Evolutionary conservation across 2,888 invertebrate species (phyloP), one percentile per base, ranked within the genome.

Genomic region (Hirudinaria manillensis): DNA sequence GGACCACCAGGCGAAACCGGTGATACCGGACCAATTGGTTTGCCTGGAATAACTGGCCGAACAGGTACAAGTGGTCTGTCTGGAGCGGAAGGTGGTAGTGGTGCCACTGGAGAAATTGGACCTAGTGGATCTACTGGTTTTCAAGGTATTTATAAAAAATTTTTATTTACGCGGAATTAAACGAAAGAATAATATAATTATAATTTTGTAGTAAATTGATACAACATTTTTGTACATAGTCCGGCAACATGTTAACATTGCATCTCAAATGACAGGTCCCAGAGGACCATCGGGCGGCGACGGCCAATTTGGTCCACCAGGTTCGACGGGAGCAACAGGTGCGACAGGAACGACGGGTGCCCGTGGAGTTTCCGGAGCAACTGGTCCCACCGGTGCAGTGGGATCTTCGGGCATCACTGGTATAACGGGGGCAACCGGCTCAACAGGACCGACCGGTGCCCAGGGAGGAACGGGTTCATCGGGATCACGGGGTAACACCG

Each of bases 131-230:
- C 51, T 70, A 51, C 70, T 34, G 77, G 77, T 56, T 87, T 88
- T 36, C 87, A 90, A 4, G 75, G 75, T 38, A 19, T 45, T 45
- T 45, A 16, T 16, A 6, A 16, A 45, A 45, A 45, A 45, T 45
- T 45, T 16, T 45, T 45, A 16, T 45, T 7, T 45, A 45, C 45
- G 1, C 45, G 1, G 45, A 45, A 2, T 10, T 45, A 45, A 16
- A 45, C 13, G 16, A 16, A 45, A n/a, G n/a, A 45, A 6, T 45
- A 45, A 45, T 45, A 45, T 45, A 45, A 45, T 45, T 45, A 45
- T 45, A 45, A 45, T 10, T 45, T 45, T 45, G 13, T 16, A 1
- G 16, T 10, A 45, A 4, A 45, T 45, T 45, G 16, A 45, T 1
- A 45, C 45, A 45, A 16, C 45, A 45, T 45, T 16, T 3, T 45